Evolutionary conservation across 1,140 invertebrate species (phyloP).

Genomic region (Sitodiplosis mosellana): DNA sequence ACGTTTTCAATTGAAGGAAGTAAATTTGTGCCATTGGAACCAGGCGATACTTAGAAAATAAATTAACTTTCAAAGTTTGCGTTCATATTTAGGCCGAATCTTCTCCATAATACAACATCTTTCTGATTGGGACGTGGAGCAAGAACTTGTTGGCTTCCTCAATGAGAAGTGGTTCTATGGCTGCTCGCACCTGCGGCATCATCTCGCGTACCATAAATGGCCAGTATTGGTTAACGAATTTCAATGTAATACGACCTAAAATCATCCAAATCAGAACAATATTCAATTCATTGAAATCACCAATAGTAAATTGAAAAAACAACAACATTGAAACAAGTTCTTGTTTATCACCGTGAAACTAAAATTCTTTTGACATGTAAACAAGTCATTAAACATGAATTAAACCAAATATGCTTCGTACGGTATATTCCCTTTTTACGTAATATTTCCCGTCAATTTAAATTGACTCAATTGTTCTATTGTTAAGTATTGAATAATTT

Average conservation of each 20-base stretch:
- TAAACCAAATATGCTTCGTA: too few relatives aligned
- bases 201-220: slow-evolving; percentile 15
- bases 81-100: not conserved
- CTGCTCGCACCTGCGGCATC: slow-evolving; percentile 16
- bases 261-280: too few relatives aligned
- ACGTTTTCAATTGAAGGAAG: too few relatives aligned
- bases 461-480: not conserved
- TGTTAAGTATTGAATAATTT: not conserved
- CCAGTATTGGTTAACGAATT: slow-evolving; percentile 24
- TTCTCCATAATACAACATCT: not conserved
- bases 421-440: too few relatives aligned
- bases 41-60: too few relatives aligned
- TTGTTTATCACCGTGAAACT: not conserved
- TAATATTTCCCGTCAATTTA: too few relatives aligned
- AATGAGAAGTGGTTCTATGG: slow-evolving; percentile 16
- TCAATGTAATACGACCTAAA: slow-evolving; percentile 18
- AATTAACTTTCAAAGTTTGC: too few relatives aligned
- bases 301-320: not conserved
- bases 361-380: too few relatives aligned
- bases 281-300: too few relatives aligned
- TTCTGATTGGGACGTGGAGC: slow-evolving; percentile 15
- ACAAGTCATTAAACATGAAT: too few relatives aligned
- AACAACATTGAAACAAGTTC: not conserved
- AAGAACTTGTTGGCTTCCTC: slow-evolving; percentile 18
- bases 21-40: too few relatives aligned